These are phyloP conservation scores for Climacteris rufus DNA, from an alignment of 2,113 vertebrate genomes.

Conservation along the genomic window DNA sequence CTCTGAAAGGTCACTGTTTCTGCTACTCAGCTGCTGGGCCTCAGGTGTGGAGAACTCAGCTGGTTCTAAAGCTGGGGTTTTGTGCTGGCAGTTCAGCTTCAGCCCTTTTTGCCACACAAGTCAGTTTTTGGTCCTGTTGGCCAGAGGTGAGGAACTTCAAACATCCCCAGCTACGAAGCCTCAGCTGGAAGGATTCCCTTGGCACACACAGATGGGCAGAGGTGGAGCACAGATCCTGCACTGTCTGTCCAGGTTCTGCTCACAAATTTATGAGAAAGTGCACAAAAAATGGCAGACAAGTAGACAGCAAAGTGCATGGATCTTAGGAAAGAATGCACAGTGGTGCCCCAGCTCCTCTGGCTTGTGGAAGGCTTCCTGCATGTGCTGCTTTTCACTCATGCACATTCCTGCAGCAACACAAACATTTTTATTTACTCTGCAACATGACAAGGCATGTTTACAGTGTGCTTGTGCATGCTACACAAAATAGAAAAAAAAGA, in stretches of 20 bases:
- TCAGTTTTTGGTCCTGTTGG: neutral
- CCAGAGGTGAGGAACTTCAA: neutral
- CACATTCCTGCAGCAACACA: neutral
- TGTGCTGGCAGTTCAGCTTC: neutral
- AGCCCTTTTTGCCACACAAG: neutral
- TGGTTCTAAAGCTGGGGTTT: neutral
- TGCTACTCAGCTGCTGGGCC: neutral
- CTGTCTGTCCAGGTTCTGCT: neutral
- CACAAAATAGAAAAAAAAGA: neutral
- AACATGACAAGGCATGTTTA: neutral
- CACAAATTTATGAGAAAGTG: neutral
- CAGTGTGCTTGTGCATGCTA: neutral
- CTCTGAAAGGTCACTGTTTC: neutral
- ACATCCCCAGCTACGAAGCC: neutral
- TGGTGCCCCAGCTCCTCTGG: neutral
- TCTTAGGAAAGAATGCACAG: neutral
- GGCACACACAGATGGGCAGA: neutral
- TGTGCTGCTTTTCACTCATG: neutral
- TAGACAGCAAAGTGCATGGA: neutral
- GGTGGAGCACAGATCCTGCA: neutral
- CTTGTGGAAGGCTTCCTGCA: neutral
- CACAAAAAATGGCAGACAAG: neutral
- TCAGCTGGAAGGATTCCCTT: neutral
- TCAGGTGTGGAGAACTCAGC: fast-evolving
- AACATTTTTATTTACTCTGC: neutral